Conservation (phyloP, 2,113 vertebrate genomes). For the Gallinago paraguaiae region DNA sequence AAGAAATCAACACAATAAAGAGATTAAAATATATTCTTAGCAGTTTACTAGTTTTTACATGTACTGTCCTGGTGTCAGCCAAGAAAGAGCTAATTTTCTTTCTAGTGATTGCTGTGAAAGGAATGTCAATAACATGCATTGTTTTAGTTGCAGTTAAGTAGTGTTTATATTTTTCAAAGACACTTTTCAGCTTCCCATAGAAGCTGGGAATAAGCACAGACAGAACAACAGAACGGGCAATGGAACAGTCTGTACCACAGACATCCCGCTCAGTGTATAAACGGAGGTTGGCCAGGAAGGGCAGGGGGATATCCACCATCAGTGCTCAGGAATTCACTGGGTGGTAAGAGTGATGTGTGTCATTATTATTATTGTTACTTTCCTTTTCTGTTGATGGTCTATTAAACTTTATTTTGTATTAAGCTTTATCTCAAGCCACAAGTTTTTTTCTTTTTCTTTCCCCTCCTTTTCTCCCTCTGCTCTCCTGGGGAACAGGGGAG, state of each 20-base stretch:
- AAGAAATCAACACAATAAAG: not conserved
- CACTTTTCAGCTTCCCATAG: not conserved
- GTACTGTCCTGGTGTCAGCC: not conserved
- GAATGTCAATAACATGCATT: not conserved
- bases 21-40: not conserved
- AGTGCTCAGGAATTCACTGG: not conserved
- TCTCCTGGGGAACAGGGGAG: not conserved
- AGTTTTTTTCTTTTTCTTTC: not conserved
- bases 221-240: not conserved
- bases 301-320: not conserved
- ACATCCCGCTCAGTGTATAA: not conserved
- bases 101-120: not conserved
- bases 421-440: not conserved
- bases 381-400: not conserved
- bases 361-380: not conserved
- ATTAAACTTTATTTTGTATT: not conserved
- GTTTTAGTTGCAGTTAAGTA: not conserved
- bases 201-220: not conserved
- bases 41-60: not conserved
- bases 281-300: not conserved
- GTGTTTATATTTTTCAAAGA: not conserved
- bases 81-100: not conserved
- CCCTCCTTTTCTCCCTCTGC: not conserved
- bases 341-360: not conserved
- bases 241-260: not conserved